Conservation (phyloP, 2,888 invertebrate species). For the Brassicogethes aeneus region DNA sequence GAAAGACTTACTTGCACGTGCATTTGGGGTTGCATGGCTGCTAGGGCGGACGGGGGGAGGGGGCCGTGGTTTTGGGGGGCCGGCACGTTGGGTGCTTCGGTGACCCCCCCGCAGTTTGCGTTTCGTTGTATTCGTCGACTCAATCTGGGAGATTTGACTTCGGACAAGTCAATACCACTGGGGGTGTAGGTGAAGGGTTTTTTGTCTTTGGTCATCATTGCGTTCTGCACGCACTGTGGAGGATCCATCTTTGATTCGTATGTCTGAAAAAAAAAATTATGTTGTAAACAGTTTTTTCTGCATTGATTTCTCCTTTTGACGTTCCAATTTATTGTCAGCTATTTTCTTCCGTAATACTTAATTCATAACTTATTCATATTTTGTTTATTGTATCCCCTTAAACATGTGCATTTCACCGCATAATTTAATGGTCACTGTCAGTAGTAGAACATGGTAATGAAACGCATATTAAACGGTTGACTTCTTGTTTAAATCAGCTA, state of each 20-base stretch:
- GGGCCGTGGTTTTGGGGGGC: conserved; percentile 34
- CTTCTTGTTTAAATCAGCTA: too few species aligned
- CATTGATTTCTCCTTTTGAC: too few species aligned
- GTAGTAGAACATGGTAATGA: too few species aligned
- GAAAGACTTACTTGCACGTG: conserved; percentile 41
- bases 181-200: conserved; percentile 96
- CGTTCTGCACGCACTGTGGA: conserved; percentile 84
- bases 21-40: conserved; percentile 53
- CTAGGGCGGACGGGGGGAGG: conserved; percentile 55
- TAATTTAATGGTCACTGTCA: too few species aligned
- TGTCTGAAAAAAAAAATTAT: neutral
- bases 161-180: conserved; percentile 83
- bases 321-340: too few species aligned
- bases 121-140: conserved; percentile 67
- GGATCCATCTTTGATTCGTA: conserved; percentile 49
- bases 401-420: too few species aligned
- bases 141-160: conserved; percentile 86
- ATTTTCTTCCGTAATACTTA: too few species aligned
- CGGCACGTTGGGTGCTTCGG: conserved; percentile 40
- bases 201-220: conserved; percentile 93
- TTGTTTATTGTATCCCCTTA: too few species aligned
- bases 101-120: conserved; percentile 60
- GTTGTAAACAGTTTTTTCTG: too few species aligned
- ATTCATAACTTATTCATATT: too few species aligned
- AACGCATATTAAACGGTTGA: too few species aligned